These are phyloP conservation scores for Carassius gibelio DNA, from an alignment of 2,113 vertebrate species.

Conservation along the genomic window DNA sequence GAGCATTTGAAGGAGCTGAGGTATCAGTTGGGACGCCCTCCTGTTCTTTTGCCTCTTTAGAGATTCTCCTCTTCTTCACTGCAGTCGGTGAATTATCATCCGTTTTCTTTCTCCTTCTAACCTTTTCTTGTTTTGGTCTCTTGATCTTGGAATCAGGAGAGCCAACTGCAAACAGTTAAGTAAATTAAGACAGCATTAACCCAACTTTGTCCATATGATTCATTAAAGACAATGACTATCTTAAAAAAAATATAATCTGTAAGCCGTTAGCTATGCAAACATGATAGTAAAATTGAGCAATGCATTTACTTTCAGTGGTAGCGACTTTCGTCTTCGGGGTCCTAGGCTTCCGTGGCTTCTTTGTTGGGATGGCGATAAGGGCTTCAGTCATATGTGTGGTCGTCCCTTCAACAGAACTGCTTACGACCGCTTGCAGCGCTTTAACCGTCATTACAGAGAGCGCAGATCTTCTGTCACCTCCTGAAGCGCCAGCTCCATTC, in stretches of 20 bases:
- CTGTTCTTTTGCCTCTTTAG: conserved; percentile 57
- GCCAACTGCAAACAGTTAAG: conserved; percentile 16
- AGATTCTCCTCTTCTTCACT: conserved; percentile 62
- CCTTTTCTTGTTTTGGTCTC: conserved; percentile 64
- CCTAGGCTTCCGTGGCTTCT: conserved; percentile 34
- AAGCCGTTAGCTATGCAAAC: background rate
- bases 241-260: background rate
- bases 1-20: conserved; percentile 49
- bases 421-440: conserved; percentile 40
- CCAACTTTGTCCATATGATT: background rate
- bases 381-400: background rate
- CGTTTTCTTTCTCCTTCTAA: conserved; percentile 48
- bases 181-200: background rate
- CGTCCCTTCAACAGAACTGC: background rate
- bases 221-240: background rate
- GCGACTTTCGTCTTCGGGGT: conserved; percentile 2
- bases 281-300: background rate
- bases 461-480: conserved; percentile 52
- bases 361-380: conserved; percentile 8
- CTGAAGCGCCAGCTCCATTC: conserved; percentile 59
- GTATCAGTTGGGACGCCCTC: conserved; percentile 30
- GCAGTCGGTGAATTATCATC: conserved; percentile 41
- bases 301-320: conserved; percentile 29
- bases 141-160: conserved; percentile 28
- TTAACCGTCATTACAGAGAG: conserved; percentile 58